Evolutionary conservation across 1,140 invertebrate species (phyloP).

Genomic region (Conus betulinus): DNA sequence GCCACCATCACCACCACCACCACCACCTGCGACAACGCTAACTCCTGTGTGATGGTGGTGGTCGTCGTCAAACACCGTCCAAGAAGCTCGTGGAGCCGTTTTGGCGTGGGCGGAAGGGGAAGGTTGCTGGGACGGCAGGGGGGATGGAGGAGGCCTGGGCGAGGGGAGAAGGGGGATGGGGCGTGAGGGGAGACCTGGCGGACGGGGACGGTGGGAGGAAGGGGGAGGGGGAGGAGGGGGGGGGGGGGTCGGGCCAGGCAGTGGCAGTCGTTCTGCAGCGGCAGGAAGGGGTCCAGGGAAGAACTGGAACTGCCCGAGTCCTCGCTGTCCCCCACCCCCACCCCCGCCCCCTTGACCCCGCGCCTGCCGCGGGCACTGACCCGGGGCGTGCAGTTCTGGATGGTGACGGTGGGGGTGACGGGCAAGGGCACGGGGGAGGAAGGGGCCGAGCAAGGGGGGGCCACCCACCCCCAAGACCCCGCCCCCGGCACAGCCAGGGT

Average conservation of each 20-base stretch:
- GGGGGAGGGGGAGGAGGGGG: not conserved
- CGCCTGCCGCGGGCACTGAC: not conserved
- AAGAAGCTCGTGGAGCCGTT: not conserved
- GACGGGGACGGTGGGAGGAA: not conserved
- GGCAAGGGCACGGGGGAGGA: conserved; percentile 50
- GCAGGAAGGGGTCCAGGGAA: conserved; percentile 42
- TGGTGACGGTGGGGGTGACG: conserved; percentile 51
- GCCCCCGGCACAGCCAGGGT: conserved; percentile 13
- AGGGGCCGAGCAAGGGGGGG: not conserved
- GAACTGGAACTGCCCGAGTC: conserved; percentile 50
- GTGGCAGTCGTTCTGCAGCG: not conserved
- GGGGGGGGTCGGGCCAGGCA: not conserved
- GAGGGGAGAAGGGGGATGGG: not conserved
- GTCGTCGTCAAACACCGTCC: conserved; percentile 7
- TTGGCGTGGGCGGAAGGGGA: not conserved
- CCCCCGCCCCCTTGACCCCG: not conserved
- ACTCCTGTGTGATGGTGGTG: not conserved
- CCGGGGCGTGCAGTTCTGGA: conserved; percentile 47
- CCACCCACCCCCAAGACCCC: not conserved
- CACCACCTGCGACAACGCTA: not conserved
- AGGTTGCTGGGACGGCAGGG: not conserved
- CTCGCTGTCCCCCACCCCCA: conserved; percentile 26
- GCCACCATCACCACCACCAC: not conserved
- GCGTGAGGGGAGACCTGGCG: not conserved
- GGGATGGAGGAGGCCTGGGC: conserved; percentile 5